Percentiles rank a stretch among this genome's conserved stretches.
Conservation (phyloP, 2,113 vertebrate species). For the Tenrec ecaudatus region DNA sequence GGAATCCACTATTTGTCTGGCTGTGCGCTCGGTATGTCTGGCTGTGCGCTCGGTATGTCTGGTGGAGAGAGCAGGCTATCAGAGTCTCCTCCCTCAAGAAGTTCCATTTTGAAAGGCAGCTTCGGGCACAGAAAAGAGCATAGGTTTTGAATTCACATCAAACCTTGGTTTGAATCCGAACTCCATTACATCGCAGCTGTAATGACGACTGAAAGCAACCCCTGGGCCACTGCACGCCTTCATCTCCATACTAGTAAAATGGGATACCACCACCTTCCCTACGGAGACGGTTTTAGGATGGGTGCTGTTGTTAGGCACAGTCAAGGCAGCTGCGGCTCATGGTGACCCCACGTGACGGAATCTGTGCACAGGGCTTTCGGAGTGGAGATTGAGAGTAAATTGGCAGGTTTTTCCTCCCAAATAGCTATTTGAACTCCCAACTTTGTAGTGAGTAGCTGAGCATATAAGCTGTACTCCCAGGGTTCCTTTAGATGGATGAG, state of each 20-base stretch:
- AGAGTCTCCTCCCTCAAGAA: neutral
- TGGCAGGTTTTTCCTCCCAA: neutral
- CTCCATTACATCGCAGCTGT: neutral
- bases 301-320: neutral
- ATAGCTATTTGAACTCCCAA: neutral
- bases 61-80: neutral
- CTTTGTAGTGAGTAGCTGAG: too few species aligned
- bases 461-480: too few species aligned
- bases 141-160: neutral
- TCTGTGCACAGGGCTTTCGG: neutral
- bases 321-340: neutral
- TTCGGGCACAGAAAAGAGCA: neutral
- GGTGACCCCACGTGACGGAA: neutral
- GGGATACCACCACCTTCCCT: neutral
- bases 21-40: neutral
- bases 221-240: neutral
- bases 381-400: neutral
- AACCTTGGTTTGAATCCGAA: constrained; percentile 45
- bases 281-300: neutral
- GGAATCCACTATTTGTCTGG: neutral
- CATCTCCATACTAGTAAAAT: constrained; percentile 25
- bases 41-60: neutral
- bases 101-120: neutral
- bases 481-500: too few species aligned
- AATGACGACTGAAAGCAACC: neutral